These are phyloP conservation scores for Nesogale talazaci DNA, from an alignment of 2,113 vertebrate genomes.

Conservation along the genomic window DNA sequence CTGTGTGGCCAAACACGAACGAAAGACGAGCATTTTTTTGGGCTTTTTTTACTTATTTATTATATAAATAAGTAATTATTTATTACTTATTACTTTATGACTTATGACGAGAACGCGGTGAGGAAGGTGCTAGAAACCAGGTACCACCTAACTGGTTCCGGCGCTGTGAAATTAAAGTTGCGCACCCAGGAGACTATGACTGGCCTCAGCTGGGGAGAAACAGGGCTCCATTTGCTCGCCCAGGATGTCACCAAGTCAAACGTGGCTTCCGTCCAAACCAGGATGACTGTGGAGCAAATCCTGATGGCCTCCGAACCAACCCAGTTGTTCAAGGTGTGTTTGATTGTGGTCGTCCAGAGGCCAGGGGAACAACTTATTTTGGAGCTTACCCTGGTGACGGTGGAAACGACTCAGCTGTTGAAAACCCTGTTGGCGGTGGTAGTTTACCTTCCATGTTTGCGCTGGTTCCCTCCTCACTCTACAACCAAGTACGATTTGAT, in stretches of 20 bases:
- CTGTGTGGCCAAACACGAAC: background rate
- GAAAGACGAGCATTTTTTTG: constrained; percentile 58
- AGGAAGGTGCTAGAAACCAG: constrained; percentile 43
- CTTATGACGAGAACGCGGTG: background rate
- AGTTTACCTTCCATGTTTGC: accelerated
- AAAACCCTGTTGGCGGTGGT: accelerated
- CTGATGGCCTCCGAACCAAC: too few relatives aligned
- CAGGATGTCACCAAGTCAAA: accelerated
- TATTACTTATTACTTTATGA: too few relatives aligned
- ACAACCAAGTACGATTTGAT: background rate
- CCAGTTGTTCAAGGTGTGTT: too few relatives aligned
- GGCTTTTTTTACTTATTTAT: too few relatives aligned
- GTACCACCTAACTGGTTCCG: background rate
- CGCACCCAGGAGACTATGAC: accelerated
- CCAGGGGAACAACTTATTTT: too few relatives aligned
- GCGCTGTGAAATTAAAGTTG: constrained; percentile 65
- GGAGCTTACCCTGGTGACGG: too few relatives aligned
- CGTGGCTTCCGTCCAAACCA: background rate
- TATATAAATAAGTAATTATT: too few relatives aligned
- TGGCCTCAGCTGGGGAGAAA: accelerated
- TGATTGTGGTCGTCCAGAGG: too few relatives aligned
- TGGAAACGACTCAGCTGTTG: background rate
- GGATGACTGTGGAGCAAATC: background rate
- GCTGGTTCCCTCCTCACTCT: too few relatives aligned
- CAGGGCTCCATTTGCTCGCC: background rate